These are phyloP conservation scores for Schlechtendalia chinensis DNA, from an alignment of 1,140 invertebrate genomes.

Conservation along the genomic window DNA sequence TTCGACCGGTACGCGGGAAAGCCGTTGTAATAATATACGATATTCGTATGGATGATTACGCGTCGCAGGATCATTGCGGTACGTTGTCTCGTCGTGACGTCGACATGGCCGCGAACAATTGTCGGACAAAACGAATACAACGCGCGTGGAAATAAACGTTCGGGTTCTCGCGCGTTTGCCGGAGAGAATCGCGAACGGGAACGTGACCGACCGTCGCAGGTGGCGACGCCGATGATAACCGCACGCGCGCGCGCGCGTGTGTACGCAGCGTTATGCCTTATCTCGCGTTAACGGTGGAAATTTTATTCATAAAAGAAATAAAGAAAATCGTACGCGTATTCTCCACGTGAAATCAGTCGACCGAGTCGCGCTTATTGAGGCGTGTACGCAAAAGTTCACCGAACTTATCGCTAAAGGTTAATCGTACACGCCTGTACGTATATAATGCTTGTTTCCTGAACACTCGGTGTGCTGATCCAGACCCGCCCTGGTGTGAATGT, in stretches of 20 bases:
- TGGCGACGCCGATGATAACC: slow-evolving; percentile 26
- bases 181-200: slow-evolving; percentile 31
- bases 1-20: too few relatives aligned
- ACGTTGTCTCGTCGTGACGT: slow-evolving; percentile 3
- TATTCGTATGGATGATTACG: slow-evolving; percentile 8
- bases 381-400: slow-evolving; percentile 15
- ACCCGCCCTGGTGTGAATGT: too few relatives aligned
- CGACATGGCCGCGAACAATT: slow-evolving; percentile 7
- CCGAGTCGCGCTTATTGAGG: neutral
- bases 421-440: too few relatives aligned
- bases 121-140: neutral
- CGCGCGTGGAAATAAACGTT: neutral
- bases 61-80: neutral
- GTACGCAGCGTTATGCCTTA: neutral
- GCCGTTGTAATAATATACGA: too few relatives aligned
- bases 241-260: neutral
- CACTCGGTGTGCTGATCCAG: too few relatives aligned
- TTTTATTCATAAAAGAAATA: slow-evolving; percentile 6
- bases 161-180: neutral
- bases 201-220: slow-evolving; percentile 27
- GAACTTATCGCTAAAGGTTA: too few relatives aligned
- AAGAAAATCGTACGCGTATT: neutral
- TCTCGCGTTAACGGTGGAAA: slow-evolving; percentile 20
- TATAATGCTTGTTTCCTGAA: too few relatives aligned
- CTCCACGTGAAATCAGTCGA: slow-evolving; percentile 26